Conservation (phyloP, 2,113 vertebrate species). For the Charadrius vociferus region DNA sequence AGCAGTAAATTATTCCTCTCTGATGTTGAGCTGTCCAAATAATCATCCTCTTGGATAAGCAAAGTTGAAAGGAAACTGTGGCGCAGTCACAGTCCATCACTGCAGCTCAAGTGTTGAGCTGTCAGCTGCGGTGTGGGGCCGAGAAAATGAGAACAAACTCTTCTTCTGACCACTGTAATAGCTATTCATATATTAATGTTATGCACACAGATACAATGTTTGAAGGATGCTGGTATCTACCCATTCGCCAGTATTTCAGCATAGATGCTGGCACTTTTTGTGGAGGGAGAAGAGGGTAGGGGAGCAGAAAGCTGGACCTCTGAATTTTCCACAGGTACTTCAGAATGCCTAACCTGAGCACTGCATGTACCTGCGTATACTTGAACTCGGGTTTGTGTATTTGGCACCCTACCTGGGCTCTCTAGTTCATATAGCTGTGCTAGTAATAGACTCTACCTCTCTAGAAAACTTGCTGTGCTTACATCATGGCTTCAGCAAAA, state of each 20-base stretch:
- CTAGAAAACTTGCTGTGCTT: neutral
- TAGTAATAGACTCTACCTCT: neutral
- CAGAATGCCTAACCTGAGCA: neutral
- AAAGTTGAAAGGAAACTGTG: conserved; percentile 20
- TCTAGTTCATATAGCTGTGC: neutral
- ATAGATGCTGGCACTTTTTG: neutral
- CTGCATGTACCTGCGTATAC: rapidly evolving
- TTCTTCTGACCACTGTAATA: neutral
- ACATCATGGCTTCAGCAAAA: neutral
- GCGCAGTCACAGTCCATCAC: neutral
- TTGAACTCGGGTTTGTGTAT: neutral
- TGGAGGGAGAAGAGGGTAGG: neutral
- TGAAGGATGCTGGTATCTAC: neutral
- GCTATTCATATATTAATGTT: neutral
- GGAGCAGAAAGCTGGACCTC: neutral
- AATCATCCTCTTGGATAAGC: neutral
- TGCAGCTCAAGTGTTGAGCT: neutral
- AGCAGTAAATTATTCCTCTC: conserved; percentile 19
- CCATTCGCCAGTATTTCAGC: neutral
- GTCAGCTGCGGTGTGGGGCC: neutral
- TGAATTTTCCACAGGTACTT: neutral
- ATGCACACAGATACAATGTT: neutral
- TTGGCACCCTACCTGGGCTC: neutral
- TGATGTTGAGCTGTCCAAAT: neutral
- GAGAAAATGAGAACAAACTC: neutral